phyloP scores from a whole-genome alignment of 1,140 invertebrate species.

The Laodelphax striatellus region DNA sequence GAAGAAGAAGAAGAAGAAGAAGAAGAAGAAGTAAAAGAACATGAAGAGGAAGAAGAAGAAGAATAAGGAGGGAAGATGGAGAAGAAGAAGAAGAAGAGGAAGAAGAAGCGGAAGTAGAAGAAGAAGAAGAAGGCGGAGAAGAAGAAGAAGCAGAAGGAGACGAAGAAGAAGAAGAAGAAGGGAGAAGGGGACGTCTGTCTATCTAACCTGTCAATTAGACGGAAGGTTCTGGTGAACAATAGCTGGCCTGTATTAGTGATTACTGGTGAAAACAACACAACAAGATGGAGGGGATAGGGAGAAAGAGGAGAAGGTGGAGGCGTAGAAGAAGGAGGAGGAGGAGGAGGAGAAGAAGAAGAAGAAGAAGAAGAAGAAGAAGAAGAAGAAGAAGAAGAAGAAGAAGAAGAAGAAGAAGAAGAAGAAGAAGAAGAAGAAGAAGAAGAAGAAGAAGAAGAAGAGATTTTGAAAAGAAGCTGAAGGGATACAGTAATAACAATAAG shows the following conservation, averaged over 20 bases:
- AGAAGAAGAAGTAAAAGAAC: too few relatives aligned
- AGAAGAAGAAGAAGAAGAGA: background rate
- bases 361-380: slow-evolving; percentile 1
- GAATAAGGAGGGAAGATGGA: background rate
- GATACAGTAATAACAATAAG: too few relatives aligned
- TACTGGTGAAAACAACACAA: too few relatives aligned
- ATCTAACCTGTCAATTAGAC: too few relatives aligned
- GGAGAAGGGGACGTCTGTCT: too few relatives aligned
- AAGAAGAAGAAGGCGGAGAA: background rate
- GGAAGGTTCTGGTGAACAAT: too few relatives aligned
- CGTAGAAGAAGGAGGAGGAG: background rate
- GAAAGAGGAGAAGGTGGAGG: background rate
- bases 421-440: background rate
- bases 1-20: too few relatives aligned
- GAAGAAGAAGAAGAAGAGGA: background rate
- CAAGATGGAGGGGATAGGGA: too few relatives aligned
- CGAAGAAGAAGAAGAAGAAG: background rate
- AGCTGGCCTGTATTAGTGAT: too few relatives aligned
- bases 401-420: background rate
- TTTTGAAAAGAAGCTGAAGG: background rate
- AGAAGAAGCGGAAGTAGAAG: background rate
- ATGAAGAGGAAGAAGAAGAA: background rate
- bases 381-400: slow-evolving; percentile 1
- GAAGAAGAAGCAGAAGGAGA: background rate
- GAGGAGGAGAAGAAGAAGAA: background rate